A percentile compares a stretch with the other conserved stretches of the same genome.
phyloP scores from a whole-genome alignment of 2,888 invertebrate species.

The Oscheius sp. region DNA sequence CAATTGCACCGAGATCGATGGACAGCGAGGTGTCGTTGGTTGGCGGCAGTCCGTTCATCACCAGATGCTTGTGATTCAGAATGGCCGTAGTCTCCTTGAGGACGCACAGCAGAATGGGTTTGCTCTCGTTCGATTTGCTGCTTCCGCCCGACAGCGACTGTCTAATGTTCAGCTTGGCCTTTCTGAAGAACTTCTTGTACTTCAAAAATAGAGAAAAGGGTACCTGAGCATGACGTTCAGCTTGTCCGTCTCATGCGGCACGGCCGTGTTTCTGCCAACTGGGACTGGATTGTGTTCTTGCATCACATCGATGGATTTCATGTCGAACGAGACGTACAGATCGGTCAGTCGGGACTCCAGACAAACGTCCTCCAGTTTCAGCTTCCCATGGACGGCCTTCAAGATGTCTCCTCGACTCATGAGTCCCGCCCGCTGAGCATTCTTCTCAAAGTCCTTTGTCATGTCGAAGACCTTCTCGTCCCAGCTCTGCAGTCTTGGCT shows the following conservation, averaged over 20 bases:
- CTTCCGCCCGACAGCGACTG: slow-evolving; percentile 23
- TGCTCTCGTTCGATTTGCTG: slow-evolving; percentile 22
- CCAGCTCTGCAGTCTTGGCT: slow-evolving; percentile 36
- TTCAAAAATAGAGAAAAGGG: neutral
- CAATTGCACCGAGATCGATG: slow-evolving; percentile 54
- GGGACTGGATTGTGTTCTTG: slow-evolving; percentile 45
- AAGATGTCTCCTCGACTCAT: slow-evolving; percentile 38
- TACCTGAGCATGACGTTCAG: slow-evolving; percentile 10
- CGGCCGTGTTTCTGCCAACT: neutral
- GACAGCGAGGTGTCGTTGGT: slow-evolving; percentile 22
- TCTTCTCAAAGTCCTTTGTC: slow-evolving; percentile 51
- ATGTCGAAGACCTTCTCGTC: slow-evolving; percentile 55
- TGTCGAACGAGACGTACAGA: slow-evolving; percentile 65
- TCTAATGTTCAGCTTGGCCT: slow-evolving; percentile 34
- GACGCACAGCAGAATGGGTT: slow-evolving; percentile 26
- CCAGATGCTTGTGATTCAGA: slow-evolving; percentile 25
- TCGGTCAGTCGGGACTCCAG: slow-evolving; percentile 66
- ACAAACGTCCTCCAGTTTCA: slow-evolving; percentile 40
- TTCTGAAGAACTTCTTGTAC: slow-evolving; percentile 16
- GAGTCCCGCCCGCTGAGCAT: slow-evolving; percentile 39
- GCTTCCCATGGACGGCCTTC: slow-evolving; percentile 44
- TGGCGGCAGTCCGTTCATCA: slow-evolving; percentile 7
- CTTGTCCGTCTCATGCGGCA: slow-evolving; percentile 24
- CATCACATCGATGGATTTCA: slow-evolving; percentile 52
- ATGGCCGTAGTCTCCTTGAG: slow-evolving; percentile 31